Percentiles rank a stretch among this genome's conserved stretches.
phyloP scores from a whole-genome alignment of 2,113 vertebrate genomes.

The Connochaetes taurinus region DNA sequence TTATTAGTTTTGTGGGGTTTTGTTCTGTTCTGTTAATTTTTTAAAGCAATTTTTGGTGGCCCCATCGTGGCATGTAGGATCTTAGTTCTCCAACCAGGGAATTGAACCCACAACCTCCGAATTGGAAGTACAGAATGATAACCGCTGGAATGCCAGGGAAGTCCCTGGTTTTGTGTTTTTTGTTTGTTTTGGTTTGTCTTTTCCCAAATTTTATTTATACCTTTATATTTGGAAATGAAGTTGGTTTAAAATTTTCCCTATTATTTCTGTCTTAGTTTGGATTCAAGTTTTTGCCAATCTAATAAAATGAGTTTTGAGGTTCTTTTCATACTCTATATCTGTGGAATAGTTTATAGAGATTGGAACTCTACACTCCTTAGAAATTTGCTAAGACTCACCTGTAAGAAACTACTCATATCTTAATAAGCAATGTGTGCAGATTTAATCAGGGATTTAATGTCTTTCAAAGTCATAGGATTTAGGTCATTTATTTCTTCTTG shows the following conservation, averaged over 20 bases:
- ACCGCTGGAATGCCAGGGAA: neutral
- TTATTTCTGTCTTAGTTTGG: neutral
- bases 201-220: neutral
- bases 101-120: neutral
- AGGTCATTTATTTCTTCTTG: neutral
- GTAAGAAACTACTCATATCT: neutral
- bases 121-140: neutral
- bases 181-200: neutral
- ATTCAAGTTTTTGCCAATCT: neutral
- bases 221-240: neutral
- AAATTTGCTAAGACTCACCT: constrained; percentile 1
- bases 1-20: neutral
- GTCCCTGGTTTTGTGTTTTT: neutral
- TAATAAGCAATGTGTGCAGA: neutral
- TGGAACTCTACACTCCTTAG: neutral
- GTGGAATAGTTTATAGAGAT: neutral
- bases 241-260: neutral
- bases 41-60: neutral
- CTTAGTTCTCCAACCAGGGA: neutral
- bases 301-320: neutral
- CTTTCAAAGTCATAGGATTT: neutral
- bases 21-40: neutral
- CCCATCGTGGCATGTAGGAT: neutral
- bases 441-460: neutral
- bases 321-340: neutral